Base-by-base conservation (phyloP, 2,113 vertebrate genomes). In the Collichthys lucidus region DNA sequence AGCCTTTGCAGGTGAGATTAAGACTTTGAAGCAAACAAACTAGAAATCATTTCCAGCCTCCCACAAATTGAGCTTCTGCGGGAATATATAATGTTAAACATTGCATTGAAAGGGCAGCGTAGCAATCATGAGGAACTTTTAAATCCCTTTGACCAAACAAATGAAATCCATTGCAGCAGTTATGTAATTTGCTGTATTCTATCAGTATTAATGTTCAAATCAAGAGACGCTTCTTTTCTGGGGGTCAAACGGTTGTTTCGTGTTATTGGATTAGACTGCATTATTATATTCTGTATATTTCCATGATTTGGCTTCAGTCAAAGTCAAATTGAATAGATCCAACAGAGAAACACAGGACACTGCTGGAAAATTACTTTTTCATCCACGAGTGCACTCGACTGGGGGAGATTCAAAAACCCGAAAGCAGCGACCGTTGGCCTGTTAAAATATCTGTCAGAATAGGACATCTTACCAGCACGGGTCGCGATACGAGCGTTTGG, bases 341-440 rank as follows among this genome's bases (percentile, higher is more conserved):
- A 70, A 82, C 15, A 4, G 50, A 82, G 26, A 78, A 76, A 46
- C 14, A 74, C 49, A 56, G 11, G 20, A 35, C 24, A 75, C 35
- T 79, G 52, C 64, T 72, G 76, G 76, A 86, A 90, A 91, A 90
- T 88, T 70, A 81, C 79, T 91, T 92, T 88, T 87, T 86, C 68
- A 80, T 49, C 57, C 71, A 69, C 14, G 7, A 79, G 76, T 53
- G 60, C 47, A 7, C 71, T 35, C 24, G 11, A 47, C 71, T 84
- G 20, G 6, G n/a, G 26, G 60, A 73, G 68, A 77, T 75, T 86
- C 24, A 20, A 76, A 75, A 76, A 81, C 19, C 26, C 31, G 65
- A 63, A 56, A 52, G 69, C 72, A 71, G 74, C 3, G 35, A 85
- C 86, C 55, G 68, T 64, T 57, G 35, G 42, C 53, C 60, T 82